Base-by-base conservation (phyloP, 1,140 invertebrate genomes). In the Onthophagus taurus region DNA sequence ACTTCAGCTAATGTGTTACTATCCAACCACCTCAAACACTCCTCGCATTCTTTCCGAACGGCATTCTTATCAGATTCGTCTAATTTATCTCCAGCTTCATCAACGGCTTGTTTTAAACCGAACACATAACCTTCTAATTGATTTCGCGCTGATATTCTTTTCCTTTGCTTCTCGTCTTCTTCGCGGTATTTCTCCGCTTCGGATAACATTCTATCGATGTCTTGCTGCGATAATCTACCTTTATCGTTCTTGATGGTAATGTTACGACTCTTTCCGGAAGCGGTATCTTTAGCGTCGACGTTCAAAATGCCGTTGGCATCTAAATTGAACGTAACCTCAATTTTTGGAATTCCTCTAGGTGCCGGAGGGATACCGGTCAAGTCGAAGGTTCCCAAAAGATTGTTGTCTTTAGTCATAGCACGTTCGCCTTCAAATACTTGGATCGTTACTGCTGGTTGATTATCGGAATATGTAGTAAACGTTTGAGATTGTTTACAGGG, bases 401-500 rank as follows among this genome's bases (percentile, higher is more conserved):
- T 83, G 63, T 84, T 85, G 48, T 85, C 78, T 59, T 78, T 81
- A 4, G 82, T 84, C 78, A 85, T 83, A n/a, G 76, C 76, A 26
- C 81, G 64, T 61, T 88, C 84, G 14, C 85, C 85, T 67, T 89
- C 83, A 55, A 74, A 88, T 8, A 88, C 78, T 67, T 80, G 74
- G 37, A 82, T 74, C 12, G 69, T 72, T 1, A 85, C 80, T n/a
- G 67, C 78, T 3, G 78, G 70, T 57, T 85, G 83, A 55, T 84
- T 84, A 50, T 83, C 78, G 0, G 75, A 62, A 50, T 78, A 80
- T 0, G 80, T 83, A 0, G 75, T 74, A 51, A 78, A 78, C 2
- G 69, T 76, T 54, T 80, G 72, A 0, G 71, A 67, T 52, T 78
- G 74, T 53, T 78, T 78, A 64, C 72, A 76, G 1, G 77, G 77